Evolutionary conservation across 1,140 invertebrate species (phyloP).

Genomic region (Aphelenchoides avenae): DNA sequence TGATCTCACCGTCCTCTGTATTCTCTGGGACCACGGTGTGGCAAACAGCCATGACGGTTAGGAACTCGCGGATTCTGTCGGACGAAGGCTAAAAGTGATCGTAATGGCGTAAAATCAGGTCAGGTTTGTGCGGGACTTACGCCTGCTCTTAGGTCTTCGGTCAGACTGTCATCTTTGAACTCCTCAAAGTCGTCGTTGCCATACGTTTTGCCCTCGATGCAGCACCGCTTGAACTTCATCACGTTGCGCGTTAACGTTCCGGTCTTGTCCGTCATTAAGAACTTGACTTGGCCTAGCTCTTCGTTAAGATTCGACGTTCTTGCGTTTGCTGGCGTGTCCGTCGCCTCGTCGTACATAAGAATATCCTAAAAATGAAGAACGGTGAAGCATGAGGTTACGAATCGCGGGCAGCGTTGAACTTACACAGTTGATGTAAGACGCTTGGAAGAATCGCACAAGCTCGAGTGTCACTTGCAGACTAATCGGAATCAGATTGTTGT

Average conservation of each 20-base stretch:
- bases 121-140: too few species aligned
- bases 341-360: constrained; percentile 90
- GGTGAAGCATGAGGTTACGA: too few species aligned
- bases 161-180: constrained; percentile 38
- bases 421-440: constrained; percentile 82
- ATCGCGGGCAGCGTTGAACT: too few species aligned
- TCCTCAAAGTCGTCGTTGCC: constrained; percentile 58
- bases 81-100: constrained; percentile 28
- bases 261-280: constrained; percentile 53
- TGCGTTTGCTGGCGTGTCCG: constrained; percentile 90
- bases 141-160: constrained; percentile 32
- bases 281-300: constrained; percentile 78
- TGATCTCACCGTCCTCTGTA: constrained; percentile 55
- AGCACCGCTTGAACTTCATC: constrained; percentile 92
- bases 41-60: constrained; percentile 85
- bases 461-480: constrained; percentile 97
- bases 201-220: constrained; percentile 76
- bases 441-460: constrained; percentile 80
- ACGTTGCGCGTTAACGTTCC: constrained; percentile 93
- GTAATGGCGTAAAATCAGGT: too few species aligned
- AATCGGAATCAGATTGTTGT: constrained; percentile 99
- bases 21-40: constrained; percentile 95
- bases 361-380: constrained; percentile 72
- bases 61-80: constrained; percentile 71
- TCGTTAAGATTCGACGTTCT: constrained; percentile 97